Evolutionary conservation across 2,797 vertebrate genomes (phyloP).

Genomic region (Perodicticus potto): DNA sequence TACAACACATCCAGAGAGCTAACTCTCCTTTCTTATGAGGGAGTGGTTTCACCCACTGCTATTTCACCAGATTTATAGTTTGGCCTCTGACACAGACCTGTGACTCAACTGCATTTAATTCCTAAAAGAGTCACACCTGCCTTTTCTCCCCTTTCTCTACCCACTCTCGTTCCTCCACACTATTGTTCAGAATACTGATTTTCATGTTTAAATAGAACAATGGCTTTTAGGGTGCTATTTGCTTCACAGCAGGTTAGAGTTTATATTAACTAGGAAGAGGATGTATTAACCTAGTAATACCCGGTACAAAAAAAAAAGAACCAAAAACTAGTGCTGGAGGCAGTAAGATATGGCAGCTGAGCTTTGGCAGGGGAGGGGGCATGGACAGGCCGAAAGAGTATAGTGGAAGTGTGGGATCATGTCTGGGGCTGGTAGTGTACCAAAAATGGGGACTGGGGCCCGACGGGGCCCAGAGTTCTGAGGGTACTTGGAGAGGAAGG

Average conservation of each 20-base stretch:
- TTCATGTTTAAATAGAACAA: slow-evolving; percentile 55
- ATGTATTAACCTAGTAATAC: background rate
- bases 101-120: slow-evolving; percentile 45
- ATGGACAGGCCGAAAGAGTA: background rate
- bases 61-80: background rate
- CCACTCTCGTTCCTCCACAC: background rate
- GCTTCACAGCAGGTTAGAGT: background rate
- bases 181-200: slow-evolving; percentile 47
- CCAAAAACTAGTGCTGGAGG: background rate
- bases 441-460: background rate
- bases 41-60: background rate
- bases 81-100: background rate
- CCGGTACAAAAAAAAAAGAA: background rate
- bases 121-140: background rate
- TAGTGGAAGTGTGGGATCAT: background rate
- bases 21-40: background rate
- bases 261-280: background rate
- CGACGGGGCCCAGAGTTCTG: background rate
- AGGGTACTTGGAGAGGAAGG: background rate
- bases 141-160: background rate
- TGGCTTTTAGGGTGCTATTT: slow-evolving; percentile 12
- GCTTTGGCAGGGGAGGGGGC: background rate
- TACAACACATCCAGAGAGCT: background rate
- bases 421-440: background rate
- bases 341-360: background rate